Evolutionary conservation across 2,113 vertebrate species (phyloP).

Genomic region (Leuciscus idus): DNA sequence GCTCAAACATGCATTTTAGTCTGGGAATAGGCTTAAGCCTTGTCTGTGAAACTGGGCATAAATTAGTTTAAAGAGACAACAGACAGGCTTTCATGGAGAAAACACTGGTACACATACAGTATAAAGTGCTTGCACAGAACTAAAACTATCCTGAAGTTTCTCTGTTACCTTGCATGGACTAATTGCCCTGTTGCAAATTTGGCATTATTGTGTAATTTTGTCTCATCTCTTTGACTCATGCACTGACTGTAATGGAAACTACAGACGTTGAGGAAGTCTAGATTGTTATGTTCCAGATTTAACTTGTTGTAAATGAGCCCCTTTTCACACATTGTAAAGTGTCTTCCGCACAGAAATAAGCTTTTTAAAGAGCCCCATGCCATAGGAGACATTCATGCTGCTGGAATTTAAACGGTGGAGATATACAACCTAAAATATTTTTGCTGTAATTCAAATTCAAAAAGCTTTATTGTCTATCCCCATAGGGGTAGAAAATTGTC

Average conservation of each 20-base stretch:
- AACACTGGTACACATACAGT: background rate
- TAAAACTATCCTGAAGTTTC: background rate
- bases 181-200: background rate
- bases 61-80: background rate
- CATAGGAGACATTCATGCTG: constrained; percentile 20
- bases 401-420: background rate
- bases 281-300: constrained; percentile 31
- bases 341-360: constrained; percentile 38
- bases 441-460: background rate
- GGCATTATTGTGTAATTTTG: background rate
- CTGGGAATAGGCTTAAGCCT: too few relatives aligned
- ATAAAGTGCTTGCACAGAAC: background rate
- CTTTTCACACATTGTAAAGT: constrained; percentile 43
- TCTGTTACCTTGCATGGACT: background rate
- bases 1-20: too few relatives aligned
- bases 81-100: background rate
- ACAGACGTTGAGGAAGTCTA: background rate
- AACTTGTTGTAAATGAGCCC: constrained; percentile 17
- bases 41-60: too few relatives aligned
- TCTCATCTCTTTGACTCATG: constrained; percentile 1
- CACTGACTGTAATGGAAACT: constrained; percentile 21
- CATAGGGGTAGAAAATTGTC: too few relatives aligned
- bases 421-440: background rate
- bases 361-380: constrained; percentile 21
- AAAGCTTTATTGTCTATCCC: too few relatives aligned